These are phyloP conservation scores for Pocillopora grandis DNA, from an alignment of 92 coral and sea anemone genomes.

Conservation along the genomic window DNA sequence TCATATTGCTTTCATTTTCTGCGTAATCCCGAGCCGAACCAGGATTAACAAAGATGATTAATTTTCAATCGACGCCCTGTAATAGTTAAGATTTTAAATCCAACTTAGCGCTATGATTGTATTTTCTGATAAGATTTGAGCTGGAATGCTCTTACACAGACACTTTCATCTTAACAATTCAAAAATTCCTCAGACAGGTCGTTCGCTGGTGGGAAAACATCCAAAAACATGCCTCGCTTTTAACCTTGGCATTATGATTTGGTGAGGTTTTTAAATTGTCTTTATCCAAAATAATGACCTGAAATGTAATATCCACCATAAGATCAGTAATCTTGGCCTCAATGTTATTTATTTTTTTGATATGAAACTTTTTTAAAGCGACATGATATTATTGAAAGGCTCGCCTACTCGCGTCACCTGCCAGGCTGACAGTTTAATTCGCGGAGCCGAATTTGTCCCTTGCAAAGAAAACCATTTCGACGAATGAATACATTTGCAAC, in stretches of 20 bases:
- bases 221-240: neutral
- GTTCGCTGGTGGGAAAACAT: conserved; percentile 16
- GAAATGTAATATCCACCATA: conserved; percentile 8
- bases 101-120: neutral
- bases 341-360: neutral
- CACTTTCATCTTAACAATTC: conserved; percentile 11
- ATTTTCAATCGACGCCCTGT: neutral
- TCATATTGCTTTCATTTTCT: neutral
- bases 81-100: neutral
- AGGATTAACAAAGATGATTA: neutral
- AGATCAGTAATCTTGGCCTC: conserved; percentile 17
- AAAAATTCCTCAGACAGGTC: conserved; percentile 24
- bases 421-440: conserved; percentile 1
- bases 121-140: neutral
- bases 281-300: neutral
- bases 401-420: conserved; percentile 21
- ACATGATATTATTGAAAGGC: conserved; percentile 21
- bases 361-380: neutral
- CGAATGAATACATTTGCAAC: neutral
- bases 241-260: conserved; percentile 3
- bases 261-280: neutral
- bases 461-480: neutral
- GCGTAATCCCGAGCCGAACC: conserved; percentile 10
- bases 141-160: neutral
- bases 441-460: conserved; percentile 2